phyloP scores from a whole-genome alignment of 2,888 invertebrate genomes.

The Cheilosia scutellata region DNA sequence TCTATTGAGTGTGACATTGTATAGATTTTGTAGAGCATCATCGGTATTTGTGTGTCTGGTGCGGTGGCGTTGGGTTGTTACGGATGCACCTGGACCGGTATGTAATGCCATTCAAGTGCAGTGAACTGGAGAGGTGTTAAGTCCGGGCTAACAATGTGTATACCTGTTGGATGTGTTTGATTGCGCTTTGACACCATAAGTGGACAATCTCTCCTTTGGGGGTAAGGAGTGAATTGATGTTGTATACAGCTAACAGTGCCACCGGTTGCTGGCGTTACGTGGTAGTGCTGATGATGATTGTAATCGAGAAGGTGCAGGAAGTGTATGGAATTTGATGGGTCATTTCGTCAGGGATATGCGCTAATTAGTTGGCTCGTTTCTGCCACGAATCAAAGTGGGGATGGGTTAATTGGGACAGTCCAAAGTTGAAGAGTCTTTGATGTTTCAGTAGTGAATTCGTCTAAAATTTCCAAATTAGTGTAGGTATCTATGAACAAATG shows the following conservation, averaged over 20 bases:
- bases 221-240: constrained; percentile 9
- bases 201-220: constrained; percentile 46
- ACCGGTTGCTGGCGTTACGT: constrained; percentile 31
- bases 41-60: constrained; percentile 1
- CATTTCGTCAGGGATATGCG: constrained; percentile 18
- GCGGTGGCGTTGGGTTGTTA: constrained; percentile 19
- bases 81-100: constrained; percentile 37
- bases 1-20: constrained; percentile 66
- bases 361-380: constrained; percentile 22
- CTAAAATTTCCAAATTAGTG: too few relatives aligned
- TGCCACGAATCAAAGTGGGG: neutral
- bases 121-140: constrained; percentile 67
- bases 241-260: constrained; percentile 1
- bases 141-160: constrained; percentile 38
- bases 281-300: constrained; percentile 10
- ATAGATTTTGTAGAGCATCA: constrained; percentile 30
- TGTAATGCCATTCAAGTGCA: constrained; percentile 70
- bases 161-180: constrained; percentile 70
- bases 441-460: neutral
- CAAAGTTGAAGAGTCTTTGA: neutral
- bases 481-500: too few relatives aligned
- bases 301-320: neutral
- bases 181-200: constrained; percentile 51
- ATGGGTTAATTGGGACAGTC: neutral
- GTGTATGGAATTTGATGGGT: constrained; percentile 28